Base-by-base conservation (phyloP, 37 sponge, comb jelly and placozoan genomes). In the Geodia barretti region DNA sequence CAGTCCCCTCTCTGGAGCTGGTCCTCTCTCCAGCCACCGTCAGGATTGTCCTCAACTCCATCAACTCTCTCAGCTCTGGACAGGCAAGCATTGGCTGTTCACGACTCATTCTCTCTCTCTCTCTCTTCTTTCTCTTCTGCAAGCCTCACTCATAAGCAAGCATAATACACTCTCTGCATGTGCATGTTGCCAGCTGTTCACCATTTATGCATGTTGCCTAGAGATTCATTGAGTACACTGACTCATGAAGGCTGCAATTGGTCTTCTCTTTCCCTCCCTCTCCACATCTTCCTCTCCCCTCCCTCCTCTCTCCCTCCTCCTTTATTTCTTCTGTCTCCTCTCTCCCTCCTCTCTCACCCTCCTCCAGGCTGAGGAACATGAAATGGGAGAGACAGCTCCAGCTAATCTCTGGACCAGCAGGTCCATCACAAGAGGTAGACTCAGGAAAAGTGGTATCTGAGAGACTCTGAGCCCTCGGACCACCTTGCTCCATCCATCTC, bases 21-120 rank as follows among this genome's bases (percentile, higher is more conserved):
- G 41, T 41, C 26, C 30, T 91, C 47, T 91, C 83, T 34, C 91
- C 91, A 26, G 32, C 83, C 29, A 82, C 88, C 26, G 83, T 91
- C 64, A 82, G 91, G 42, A 79, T 91, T 25, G 54, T 91, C 25
- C 79, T 91, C 23, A 36, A 63, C 34, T 83, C 86, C 2, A 34
- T 82, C 26, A 39, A 83, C 62, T 64, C 91, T 30, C 70, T 82
- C 37, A 74, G 66, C 36, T 21, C 64, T 24, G 64, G 40, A 28
- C 30, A 75, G 42, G 77, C 80, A 54, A 23, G 79, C 38, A 64
- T 30, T 19, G n/a, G n/a, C n/a, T n/a, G n/a, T n/a, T n/a, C n/a
- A n/a, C n/a, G n/a, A n/a, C n/a, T n/a, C n/a, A n/a, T n/a, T n/a
- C n/a, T n/a, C n/a, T n/a, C n/a, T n/a, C n/a, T n/a, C n/a, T n/a